Conservation (phyloP, 1,140 invertebrate genomes). For the Meloidogyne hapla region DNA sequence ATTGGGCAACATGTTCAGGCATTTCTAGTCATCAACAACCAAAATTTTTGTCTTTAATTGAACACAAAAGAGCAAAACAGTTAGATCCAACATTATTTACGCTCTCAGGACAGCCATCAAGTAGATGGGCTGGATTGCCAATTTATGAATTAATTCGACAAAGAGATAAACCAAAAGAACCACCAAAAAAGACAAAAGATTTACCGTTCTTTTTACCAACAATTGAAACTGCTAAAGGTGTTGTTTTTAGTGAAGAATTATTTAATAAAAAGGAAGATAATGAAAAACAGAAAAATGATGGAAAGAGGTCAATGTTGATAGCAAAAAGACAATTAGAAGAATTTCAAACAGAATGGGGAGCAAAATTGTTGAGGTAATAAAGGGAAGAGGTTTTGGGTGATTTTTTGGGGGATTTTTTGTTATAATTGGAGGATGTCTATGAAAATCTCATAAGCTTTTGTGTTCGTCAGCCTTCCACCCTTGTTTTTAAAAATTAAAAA, state of each 20-base stretch:
- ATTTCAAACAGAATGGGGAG: constrained; percentile 38
- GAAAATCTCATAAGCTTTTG: too few relatives aligned
- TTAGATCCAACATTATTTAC: constrained; percentile 9
- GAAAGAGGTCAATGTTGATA: constrained; percentile 26
- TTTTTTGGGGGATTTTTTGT: constrained; percentile 10
- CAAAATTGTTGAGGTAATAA: constrained; percentile 31
- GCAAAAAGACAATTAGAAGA: constrained; percentile 4
- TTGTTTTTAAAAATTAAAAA: constrained; percentile 32
- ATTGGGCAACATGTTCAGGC: background rate
- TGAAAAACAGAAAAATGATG: constrained; percentile 56
- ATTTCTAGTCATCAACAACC: background rate
- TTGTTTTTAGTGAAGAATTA: constrained; percentile 69
- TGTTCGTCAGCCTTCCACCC: too few relatives aligned
- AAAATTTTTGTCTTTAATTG: background rate
- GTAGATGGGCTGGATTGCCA: constrained; percentile 79
- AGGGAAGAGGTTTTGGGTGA: too few relatives aligned
- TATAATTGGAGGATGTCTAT: constrained; percentile 36
- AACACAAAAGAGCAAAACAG: background rate
- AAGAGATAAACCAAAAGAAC: constrained; percentile 84
- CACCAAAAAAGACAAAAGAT: constrained; percentile 76
- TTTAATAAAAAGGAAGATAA: constrained; percentile 56
- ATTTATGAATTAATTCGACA: constrained; percentile 82
- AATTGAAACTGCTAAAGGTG: constrained; percentile 72
- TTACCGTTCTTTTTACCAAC: constrained; percentile 94
- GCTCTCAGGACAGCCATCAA: constrained; percentile 64